Evolutionary conservation across 2,888 invertebrate species (phyloP).

Genomic region (Zhuqinia jingwanae): DNA sequence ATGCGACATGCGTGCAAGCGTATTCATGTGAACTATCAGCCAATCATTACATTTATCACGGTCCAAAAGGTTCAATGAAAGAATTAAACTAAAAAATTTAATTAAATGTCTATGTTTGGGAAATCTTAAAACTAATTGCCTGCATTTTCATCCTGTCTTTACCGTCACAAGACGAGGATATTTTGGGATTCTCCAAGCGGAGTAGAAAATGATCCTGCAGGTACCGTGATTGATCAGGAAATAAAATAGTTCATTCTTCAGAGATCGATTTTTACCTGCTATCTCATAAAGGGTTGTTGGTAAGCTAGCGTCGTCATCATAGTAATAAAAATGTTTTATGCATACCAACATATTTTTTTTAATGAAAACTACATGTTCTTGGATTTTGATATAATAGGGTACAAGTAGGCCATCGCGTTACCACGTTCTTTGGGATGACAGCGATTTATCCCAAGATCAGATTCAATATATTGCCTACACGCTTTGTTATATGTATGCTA

Average conservation of each 20-base stretch:
- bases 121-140: too few species aligned
- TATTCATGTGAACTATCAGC: conserved; percentile 82
- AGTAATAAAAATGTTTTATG: too few species aligned
- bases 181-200: conserved; percentile 82
- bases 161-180: conserved; percentile 83
- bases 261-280: conserved; percentile 83
- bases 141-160: not conserved
- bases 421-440: conserved; percentile 91
- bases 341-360: too few species aligned
- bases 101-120: not conserved
- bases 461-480: conserved; percentile 90
- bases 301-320: too few species aligned
- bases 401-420: conserved; percentile 82
- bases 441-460: conserved; percentile 86
- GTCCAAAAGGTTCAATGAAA: too few species aligned
- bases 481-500: conserved; percentile 91
- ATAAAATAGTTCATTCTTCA: conserved; percentile 82
- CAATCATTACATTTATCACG: conserved; percentile 84
- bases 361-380: too few species aligned
- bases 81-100: too few species aligned
- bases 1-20: conserved; percentile 82
- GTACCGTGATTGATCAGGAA: conserved; percentile 82
- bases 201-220: conserved; percentile 82
- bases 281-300: conserved; percentile 83
- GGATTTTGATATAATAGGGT: too few species aligned